These are phyloP conservation scores for Borostomias antarcticus DNA, from an alignment of 2,797 vertebrate genomes.

Conservation along the genomic window DNA sequence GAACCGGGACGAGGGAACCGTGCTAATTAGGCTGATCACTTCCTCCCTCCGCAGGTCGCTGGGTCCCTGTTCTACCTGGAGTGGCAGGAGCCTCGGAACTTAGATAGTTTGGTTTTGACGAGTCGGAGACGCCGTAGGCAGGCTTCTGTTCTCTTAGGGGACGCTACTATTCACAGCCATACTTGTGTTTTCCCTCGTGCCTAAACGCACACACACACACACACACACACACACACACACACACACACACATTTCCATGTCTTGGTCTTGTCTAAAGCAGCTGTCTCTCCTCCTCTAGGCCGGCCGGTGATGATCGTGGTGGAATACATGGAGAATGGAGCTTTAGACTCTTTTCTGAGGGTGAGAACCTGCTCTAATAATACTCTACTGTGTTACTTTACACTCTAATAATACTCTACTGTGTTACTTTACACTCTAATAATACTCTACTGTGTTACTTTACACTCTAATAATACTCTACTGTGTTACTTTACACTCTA, in stretches of 20 bases:
- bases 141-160: background rate
- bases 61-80: background rate
- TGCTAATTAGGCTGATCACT: background rate
- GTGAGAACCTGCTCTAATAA: constrained; percentile 79
- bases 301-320: constrained; percentile 97
- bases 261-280: background rate
- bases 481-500: too few species aligned
- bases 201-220: background rate
- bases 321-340: constrained; percentile 98
- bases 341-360: constrained; percentile 93
- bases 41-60: background rate
- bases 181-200: too few species aligned
- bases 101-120: too few species aligned
- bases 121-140: too few species aligned
- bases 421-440: too few species aligned
- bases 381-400: background rate
- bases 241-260: background rate
- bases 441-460: too few species aligned
- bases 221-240: background rate
- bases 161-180: background rate
- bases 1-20: background rate
- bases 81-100: background rate
- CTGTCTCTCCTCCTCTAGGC: constrained; percentile 77
- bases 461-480: too few species aligned
- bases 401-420: too few species aligned